Base-by-base conservation (phyloP, 2,888 invertebrate genomes). In the Amphipoea oculea region DNA sequence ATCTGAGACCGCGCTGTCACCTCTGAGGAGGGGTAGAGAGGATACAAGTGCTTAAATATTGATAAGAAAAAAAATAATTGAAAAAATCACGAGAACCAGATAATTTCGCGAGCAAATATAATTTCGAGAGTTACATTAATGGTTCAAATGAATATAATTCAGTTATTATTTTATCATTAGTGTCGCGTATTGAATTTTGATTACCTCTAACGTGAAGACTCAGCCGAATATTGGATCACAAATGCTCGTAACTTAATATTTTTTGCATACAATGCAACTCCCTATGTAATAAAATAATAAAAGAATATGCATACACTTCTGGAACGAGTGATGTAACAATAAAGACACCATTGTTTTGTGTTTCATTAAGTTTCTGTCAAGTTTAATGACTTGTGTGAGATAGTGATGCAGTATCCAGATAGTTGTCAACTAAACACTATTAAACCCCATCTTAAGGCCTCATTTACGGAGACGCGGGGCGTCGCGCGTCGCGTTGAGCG, bases 1-100 rank as follows among this genome's bases (percentile, higher is more conserved):
- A 0, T 89, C 91, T 0, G 91, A 29, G 78, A 79, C 54, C 0
- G 86, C 86, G 11, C 74, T 88, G 87, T 93, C 94, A 12, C 91
- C 93, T 83, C 95, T 94, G 82, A 0, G 1, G 6, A 17, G 0
- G 9, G 17, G n/a, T 20, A 51, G 2, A 4, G 14, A 42, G 11
- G 12, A 54, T 42, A 51, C 17, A 23, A n/a, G 11, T 36, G 14
- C 36, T 36, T 36, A 36, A 51, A 36, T 36, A 70, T 36, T 23
- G 29, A 51, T 51, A 20, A 1, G 4, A 51, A 51, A 29, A 29
- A 36, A 29, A 45, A 29, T 36, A 4, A 36, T 63, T 62, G 1
- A 17, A 9, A 11, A 23, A 7, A 23, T 20, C 12, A n/a, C n/a
- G 60, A 12, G 12, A 4, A n/a, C 60, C 4, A 60, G n/a, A n/a